A percentile compares a stretch with the other conserved stretches of the same genome.
Conservation (phyloP, 2,113 vertebrate genomes). For the Onychostruthus taczanowskii region DNA sequence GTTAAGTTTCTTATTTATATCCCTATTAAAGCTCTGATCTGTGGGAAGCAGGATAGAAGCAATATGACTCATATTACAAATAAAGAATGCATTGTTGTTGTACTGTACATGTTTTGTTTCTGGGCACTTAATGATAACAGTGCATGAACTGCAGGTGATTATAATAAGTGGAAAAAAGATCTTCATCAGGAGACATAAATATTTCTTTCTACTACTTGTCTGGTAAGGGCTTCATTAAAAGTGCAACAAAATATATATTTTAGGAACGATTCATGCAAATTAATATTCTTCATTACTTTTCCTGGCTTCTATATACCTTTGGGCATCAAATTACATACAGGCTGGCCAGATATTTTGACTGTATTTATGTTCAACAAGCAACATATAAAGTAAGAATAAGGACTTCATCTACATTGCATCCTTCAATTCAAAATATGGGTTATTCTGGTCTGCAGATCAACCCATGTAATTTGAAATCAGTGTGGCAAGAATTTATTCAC, state of each 20-base stretch:
- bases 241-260: not conserved
- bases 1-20: slow-evolving; percentile 75
- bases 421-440: not conserved
- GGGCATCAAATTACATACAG: not conserved
- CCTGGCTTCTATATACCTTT: not conserved
- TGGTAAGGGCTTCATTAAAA: slow-evolving; percentile 30
- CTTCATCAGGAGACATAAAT: slow-evolving; percentile 26
- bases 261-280: not conserved
- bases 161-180: slow-evolving; percentile 15
- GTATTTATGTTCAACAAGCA: not conserved
- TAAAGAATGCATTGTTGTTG: slow-evolving; percentile 65
- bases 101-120: slow-evolving; percentile 37
- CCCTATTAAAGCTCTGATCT: slow-evolving; percentile 67
- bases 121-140: slow-evolving; percentile 55
- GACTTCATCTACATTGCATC: not conserved
- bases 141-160: slow-evolving; percentile 34
- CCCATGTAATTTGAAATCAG: not conserved
- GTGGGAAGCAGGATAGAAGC: slow-evolving; percentile 65
- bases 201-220: slow-evolving; percentile 1
- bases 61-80: slow-evolving; percentile 59
- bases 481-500: not conserved
- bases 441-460: not conserved
- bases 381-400: not conserved
- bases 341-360: not conserved
- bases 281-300: not conserved